These are phyloP conservation scores for Zaprionus ornatus DNA, from an alignment of 1,140 invertebrate species.

Conservation along the genomic window DNA sequence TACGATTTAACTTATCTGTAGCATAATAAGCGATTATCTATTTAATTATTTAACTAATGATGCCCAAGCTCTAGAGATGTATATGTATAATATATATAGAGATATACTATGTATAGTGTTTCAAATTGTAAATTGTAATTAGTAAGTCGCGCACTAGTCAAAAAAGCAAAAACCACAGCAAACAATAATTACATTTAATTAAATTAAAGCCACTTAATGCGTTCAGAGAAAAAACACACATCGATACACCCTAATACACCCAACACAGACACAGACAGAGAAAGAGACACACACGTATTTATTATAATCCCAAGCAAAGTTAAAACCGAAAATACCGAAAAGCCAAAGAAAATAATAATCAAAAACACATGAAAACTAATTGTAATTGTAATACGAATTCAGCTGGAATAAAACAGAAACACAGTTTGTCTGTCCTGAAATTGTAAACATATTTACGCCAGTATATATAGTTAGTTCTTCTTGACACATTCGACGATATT, in stretches of 20 bases:
- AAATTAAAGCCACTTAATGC: constrained; percentile 65
- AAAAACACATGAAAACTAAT: constrained; percentile 39
- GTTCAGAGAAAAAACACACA: constrained; percentile 51
- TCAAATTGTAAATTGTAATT: constrained; percentile 73
- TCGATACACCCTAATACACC: constrained; percentile 34
- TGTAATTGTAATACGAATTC: constrained; percentile 35
- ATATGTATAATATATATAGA: background rate
- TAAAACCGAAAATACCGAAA: constrained; percentile 55
- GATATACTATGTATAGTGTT: constrained; percentile 31
- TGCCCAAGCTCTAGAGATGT: constrained; percentile 11
- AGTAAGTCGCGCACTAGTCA: constrained; percentile 81
- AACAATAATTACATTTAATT: constrained; percentile 69
- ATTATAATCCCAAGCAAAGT: constrained; percentile 56
- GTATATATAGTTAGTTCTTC: constrained; percentile 46
- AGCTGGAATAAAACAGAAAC: constrained; percentile 33
- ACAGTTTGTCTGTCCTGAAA: constrained; percentile 30
- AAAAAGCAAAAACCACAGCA: constrained; percentile 56
- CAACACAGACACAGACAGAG: constrained; percentile 25
- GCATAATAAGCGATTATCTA: constrained; percentile 44
- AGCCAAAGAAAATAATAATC: constrained; percentile 74
- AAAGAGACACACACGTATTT: too few relatives aligned
- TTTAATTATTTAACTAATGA: constrained; percentile 46
- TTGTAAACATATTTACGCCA: constrained; percentile 20
- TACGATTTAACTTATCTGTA: constrained; percentile 55
- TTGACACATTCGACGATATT: constrained; percentile 40